Evolutionary conservation across 1,140 invertebrate species (phyloP), one percentile per base, ranked within the genome.

Genomic region (Euschistus heros): DNA sequence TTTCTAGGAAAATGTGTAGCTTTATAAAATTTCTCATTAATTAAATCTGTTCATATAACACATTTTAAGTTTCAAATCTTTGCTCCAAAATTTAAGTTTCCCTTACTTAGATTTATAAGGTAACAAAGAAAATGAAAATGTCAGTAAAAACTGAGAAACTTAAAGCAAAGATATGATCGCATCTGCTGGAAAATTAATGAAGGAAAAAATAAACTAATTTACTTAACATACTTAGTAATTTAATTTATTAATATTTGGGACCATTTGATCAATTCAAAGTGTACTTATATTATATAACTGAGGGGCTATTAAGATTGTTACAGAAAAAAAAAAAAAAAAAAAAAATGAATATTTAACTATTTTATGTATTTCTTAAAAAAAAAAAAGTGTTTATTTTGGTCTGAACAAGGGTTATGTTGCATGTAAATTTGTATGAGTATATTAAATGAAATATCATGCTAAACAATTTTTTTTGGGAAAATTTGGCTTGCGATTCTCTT

Each of bases 401-500:
- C 7, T 44, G 17, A 44, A 17, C 3, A 17, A 47, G 14, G 2
- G 46, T 14, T 5, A 47, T 47, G 13, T 47, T 47, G 2, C 18
- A 18, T 17, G 18, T 17, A 14, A 47, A 47, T 17, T 47, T 47
- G 2, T 47, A 47, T 17, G 18, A 17, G 18, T n/a, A n/a, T n/a
- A n/a, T 47, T 47, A 17, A 17, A 17, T 47, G 46, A 47, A 47
- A 47, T 7, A 47, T 47, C 13, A 47, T 7, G 7, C 30, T 64
- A 24, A 20, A 61, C 6, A 46, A n/a, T 61, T 33, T 20, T 18
- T 17, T n/a, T 20, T 33, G 24, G 4, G 18, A 24, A 37, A 62
- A 20, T 44, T 42, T 37, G 27, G 14, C 10, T 18, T 17, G 68
- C 62, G 26, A 15, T 47, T 24, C 42, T 68, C 68, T 71, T 74